Percentiles rank a stretch among this genome's conserved stretches.
Conservation (phyloP, 2,797 vertebrate species). For the Oryzias sinensis region DNA sequence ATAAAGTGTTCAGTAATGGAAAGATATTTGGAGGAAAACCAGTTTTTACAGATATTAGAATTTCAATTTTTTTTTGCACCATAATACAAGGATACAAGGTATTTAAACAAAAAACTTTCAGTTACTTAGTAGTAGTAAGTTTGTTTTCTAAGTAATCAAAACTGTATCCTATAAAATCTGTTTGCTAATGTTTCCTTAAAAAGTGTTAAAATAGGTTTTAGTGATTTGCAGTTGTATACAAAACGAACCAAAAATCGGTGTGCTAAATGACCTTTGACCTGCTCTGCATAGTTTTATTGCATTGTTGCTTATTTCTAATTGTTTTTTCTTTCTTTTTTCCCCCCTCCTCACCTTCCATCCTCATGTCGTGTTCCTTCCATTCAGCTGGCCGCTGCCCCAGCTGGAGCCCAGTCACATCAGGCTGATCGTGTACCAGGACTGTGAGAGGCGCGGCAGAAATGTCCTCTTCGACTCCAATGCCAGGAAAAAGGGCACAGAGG, state of each 20-base stretch:
- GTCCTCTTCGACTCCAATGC: constrained; percentile 95
- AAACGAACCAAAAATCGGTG: not conserved
- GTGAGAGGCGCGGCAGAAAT: constrained; percentile 93
- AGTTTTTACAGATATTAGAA: too few species aligned
- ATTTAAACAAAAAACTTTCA: too few species aligned
- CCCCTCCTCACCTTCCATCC: not conserved
- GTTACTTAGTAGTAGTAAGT: too few species aligned
- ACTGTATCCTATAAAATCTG: too few species aligned
- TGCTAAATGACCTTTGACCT: not conserved
- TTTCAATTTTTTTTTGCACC: too few species aligned
- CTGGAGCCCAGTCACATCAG: constrained; percentile 95
- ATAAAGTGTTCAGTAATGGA: not conserved
- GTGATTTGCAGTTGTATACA: not conserved
- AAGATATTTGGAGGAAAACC: not conserved
- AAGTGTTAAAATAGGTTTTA: not conserved
- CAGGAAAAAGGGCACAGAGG: constrained; percentile 89
- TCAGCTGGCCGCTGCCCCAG: constrained; percentile 93
- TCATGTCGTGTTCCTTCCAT: constrained; percentile 4
- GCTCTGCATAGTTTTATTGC: not conserved
- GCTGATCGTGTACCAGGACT: constrained; percentile 97
- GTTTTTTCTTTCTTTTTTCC: not conserved
- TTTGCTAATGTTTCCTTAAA: not conserved
- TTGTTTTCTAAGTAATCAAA: too few species aligned
- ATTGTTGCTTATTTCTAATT: not conserved
- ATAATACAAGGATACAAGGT: too few species aligned